Conservation (phyloP, 2,888 invertebrate species). For the Geophilus truncorum region DNA sequence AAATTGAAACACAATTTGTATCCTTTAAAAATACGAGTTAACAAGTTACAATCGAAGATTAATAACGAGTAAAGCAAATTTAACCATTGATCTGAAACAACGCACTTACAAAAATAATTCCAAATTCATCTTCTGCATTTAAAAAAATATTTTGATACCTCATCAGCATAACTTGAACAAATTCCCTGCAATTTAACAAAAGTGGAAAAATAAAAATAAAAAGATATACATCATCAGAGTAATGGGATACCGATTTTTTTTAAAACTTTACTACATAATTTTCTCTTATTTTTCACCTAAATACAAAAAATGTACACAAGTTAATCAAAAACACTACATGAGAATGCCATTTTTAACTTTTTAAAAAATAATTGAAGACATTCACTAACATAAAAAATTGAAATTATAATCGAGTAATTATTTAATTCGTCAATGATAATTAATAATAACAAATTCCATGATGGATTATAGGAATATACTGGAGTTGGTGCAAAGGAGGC, state of each 20-base stretch:
- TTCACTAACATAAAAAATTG: background rate
- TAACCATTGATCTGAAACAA: background rate
- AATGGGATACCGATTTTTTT: background rate
- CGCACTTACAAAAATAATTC: background rate
- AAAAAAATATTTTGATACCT: conserved; percentile 29
- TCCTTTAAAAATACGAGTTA: background rate
- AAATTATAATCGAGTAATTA: background rate
- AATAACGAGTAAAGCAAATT: background rate
- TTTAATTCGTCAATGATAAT: background rate
- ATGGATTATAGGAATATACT: background rate
- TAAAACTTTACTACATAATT: background rate
- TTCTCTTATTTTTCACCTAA: background rate
- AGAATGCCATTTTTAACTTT: background rate
- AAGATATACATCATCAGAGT: background rate
- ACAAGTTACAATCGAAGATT: background rate
- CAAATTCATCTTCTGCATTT: background rate
- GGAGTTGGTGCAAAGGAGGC: background rate
- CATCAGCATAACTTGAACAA: conserved; percentile 34
- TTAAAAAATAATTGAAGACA: background rate
- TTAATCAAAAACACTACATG: background rate
- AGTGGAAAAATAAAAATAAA: conserved; percentile 5
- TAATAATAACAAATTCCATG: background rate
- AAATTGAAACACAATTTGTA: background rate
- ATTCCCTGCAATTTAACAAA: conserved; percentile 18
- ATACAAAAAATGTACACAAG: background rate